Evolutionary conservation across 1,140 invertebrate species (phyloP), one percentile per base, ranked within the genome.

Genomic region (Campoletis sonorensis): DNA sequence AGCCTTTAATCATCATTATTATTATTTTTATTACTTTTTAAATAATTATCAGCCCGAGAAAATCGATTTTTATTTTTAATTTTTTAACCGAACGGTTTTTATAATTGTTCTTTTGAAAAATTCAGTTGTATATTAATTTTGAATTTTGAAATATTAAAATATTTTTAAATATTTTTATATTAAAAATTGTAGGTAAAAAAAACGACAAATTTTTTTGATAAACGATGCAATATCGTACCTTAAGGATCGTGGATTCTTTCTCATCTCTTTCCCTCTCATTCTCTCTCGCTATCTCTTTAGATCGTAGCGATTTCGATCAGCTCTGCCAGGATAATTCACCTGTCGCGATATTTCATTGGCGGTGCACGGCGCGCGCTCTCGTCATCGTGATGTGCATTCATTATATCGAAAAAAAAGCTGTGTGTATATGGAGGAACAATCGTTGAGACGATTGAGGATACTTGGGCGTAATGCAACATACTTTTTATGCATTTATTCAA

Each of bases 401-500:
- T 77, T 77, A 77, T 64, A 77, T 37, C 11, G 27, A 77, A 30
- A 77, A 73, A 51, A 73, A 73, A 73, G 54, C 21, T 15, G n/a
- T 75, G 27, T 18, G 49, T 13, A 27, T 73, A 26, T 26, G 40
- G 21, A 67, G 37, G 54, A 61, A 67, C 58, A 67, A 76, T 77
- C 75, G 76, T 71, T 58, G 68, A 83, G 71, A 73, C 72, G 77
- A 78, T 67, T 79, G 73, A 71, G 73, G 72, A 86, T 87, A 80
- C 71, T 80, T 51, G 61, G 73, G 70, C 83, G 82, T 82, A 84
- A 71, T 83, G 77, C 78, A 82, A 86, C 82, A 83, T 82, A 82
- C 82, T 82, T 79, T 70, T 87, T 87, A 84, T 85, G 85, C 86
- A 87, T 86, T 91, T 90, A 91, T 90, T 85, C 88, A 91, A 91